phyloP scores from a whole-genome alignment of 2,113 vertebrate species.

The Muscicapa adusta region DNA sequence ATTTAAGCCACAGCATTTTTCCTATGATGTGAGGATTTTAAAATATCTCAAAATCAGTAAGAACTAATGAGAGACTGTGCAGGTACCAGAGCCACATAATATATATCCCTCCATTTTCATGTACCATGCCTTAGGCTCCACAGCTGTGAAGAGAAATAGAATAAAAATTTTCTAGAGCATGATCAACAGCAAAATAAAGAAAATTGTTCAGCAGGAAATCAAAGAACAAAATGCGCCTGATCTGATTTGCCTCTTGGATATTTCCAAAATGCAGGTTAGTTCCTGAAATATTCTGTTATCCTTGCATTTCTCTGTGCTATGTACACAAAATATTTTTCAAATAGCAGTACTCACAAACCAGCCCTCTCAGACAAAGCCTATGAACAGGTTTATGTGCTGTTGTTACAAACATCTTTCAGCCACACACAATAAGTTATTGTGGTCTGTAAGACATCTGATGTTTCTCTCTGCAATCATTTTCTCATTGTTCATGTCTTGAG shows the following conservation, averaged over 20 bases:
- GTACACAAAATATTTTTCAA: background rate
- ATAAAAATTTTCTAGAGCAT: background rate
- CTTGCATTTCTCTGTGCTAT: background rate
- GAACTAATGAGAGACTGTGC: background rate
- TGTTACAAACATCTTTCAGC: background rate
- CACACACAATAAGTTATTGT: background rate
- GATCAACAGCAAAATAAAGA: background rate
- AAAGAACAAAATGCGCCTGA: background rate
- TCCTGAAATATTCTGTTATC: background rate
- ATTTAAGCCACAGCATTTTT: background rate
- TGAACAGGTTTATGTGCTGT: background rate
- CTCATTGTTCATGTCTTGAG: background rate
- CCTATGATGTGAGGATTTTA: background rate
- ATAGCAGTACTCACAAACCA: background rate
- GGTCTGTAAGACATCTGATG: background rate
- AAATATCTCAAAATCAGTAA: background rate
- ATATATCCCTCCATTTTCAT: background rate
- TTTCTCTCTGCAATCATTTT: background rate
- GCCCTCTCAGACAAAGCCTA: background rate
- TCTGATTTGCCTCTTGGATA: background rate
- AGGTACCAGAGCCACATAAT: background rate
- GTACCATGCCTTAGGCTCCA: background rate
- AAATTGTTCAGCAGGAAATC: background rate
- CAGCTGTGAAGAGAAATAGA: background rate
- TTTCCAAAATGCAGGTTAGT: background rate